Evolutionary conservation across 2,113 vertebrate species (phyloP).

Genomic region (Herpetotheres cachinnans): DNA sequence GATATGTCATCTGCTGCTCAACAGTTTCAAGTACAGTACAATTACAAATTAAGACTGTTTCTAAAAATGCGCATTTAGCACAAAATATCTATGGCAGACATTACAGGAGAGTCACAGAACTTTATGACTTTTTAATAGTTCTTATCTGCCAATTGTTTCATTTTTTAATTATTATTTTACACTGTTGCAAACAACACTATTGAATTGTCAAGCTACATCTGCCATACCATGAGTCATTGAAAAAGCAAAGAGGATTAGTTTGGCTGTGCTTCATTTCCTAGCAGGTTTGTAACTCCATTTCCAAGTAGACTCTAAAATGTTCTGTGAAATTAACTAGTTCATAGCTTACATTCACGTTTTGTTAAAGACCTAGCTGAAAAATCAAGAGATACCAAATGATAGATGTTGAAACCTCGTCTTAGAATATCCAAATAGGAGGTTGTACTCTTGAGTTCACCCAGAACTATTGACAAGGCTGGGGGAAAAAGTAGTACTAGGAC

Average conservation of each 20-base stretch:
- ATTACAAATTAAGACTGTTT: not conserved
- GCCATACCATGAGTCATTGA: not conserved
- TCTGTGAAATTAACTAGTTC: not conserved
- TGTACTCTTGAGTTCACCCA: not conserved
- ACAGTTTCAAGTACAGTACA: not conserved
- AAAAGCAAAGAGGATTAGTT: not conserved
- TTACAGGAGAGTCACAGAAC: not conserved
- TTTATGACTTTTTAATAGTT: not conserved
- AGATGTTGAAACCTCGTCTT: not conserved
- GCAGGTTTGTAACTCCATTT: not conserved
- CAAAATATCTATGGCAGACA: not conserved
- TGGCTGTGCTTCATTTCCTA: not conserved
- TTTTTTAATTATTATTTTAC: not conserved
- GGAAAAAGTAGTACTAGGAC: not conserved
- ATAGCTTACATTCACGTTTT: fast-evolving
- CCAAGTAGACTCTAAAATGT: not conserved
- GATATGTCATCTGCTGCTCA: not conserved
- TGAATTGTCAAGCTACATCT: not conserved
- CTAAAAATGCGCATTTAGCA: not conserved
- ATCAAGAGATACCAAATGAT: fast-evolving
- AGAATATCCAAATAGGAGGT: not conserved
- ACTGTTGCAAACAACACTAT: not conserved
- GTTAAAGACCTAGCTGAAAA: not conserved
- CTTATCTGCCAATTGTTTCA: not conserved
- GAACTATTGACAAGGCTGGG: not conserved